Evolutionary conservation across 2,113 vertebrate species (phyloP).

Genomic region (Colinus virginianus): DNA sequence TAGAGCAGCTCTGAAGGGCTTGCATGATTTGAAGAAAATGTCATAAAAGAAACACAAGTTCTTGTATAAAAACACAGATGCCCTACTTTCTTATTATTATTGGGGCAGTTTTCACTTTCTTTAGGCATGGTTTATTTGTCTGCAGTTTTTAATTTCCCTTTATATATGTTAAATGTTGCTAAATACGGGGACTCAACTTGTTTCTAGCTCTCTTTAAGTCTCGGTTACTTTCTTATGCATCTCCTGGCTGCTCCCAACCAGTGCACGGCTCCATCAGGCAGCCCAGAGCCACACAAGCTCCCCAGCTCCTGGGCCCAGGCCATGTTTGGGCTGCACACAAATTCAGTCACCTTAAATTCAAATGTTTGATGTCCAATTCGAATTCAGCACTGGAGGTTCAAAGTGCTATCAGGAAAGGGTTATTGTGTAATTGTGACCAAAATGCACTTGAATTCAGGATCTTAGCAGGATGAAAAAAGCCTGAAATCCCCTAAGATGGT

Average conservation of each 20-base stretch:
- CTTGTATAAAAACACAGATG: constrained; percentile 23
- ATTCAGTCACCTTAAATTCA: neutral
- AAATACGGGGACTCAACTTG: neutral
- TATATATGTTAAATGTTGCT: neutral
- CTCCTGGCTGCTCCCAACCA: neutral
- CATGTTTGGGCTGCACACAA: neutral
- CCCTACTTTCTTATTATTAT: constrained; percentile 30
- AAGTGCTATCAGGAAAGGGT: neutral
- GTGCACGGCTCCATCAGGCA: neutral
- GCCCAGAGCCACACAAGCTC: neutral
- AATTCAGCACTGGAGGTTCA: neutral
- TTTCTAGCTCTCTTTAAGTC: neutral
- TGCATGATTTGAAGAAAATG: constrained; percentile 50
- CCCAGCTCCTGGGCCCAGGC: neutral
- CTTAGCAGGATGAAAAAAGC: constrained; percentile 11
- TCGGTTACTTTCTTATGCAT: neutral
- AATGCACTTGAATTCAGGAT: neutral
- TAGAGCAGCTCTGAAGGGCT: constrained; percentile 47
- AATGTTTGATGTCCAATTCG: neutral
- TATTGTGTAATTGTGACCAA: neutral
- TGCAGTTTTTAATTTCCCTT: neutral
- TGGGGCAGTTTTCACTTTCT: neutral
- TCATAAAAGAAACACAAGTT: constrained; percentile 48
- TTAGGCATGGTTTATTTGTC: neutral
- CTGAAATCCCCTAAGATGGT: neutral